Evolutionary conservation across 37 sponge, comb jelly and placozoan genomes (phyloP), one percentile per base, ranked within the genome.

Genomic region (Beroe forskalii): DNA sequence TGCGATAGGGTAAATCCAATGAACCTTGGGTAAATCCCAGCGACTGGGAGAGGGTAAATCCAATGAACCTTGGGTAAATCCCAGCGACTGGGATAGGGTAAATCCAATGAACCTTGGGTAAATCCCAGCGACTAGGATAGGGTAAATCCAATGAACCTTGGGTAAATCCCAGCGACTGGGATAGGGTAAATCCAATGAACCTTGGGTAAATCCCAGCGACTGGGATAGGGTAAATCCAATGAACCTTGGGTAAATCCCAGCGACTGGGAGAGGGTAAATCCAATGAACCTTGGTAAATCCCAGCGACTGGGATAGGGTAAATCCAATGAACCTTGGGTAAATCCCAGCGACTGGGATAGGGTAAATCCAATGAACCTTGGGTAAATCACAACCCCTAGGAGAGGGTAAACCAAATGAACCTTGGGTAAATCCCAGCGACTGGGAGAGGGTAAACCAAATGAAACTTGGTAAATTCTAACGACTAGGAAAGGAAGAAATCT

Each of bases 161-260:
- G 38, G 93, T 89, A 66, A 95, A 97, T 12, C 97, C 97, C 12
- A 97, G 93, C 0, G 97, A 97, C 75, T 72, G 39, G 8, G 20
- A 25, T 25, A 64, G 17, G 60, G 9, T 55, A 55, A 19, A 55
- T n/a, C n/a, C n/a, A n/a, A n/a, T n/a, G 9, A 55, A 55, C 60
- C 17, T 55, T 55, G 43, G 38, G 93, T 89, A 66, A 95, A 97
- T 12, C 97, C 97, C 12, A 97, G 93, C 0, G 97, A 97, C 75
- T 72, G 39, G 8, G 20, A 25, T 25, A 64, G 17, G 60, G 9
- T 55, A 55, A 19, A 55, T n/a, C n/a, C n/a, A n/a, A n/a, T n/a
- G 9, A 55, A 55, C 60, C 17, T 55, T 55, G 43, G 38, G 93
- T 89, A 66, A 95, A 97, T 12, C 97, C 97, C 12, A 97, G 93